phyloP scores from a whole-genome alignment of 2,113 vertebrate species.

The Syngnathus typhle region DNA sequence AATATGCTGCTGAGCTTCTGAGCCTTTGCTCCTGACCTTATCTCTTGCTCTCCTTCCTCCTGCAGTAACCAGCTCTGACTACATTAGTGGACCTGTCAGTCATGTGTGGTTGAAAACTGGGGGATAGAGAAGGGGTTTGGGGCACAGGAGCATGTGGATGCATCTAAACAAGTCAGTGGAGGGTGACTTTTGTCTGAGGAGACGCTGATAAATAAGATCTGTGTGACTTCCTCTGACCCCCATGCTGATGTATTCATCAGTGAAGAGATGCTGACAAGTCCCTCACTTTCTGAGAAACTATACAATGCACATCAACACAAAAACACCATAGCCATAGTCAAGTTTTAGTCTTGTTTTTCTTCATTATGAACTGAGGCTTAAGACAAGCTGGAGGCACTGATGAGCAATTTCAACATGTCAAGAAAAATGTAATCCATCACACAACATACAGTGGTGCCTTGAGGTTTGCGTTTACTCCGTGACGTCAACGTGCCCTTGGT shows the following conservation, averaged over 20 bases:
- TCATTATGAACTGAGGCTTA: background rate
- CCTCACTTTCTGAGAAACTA: conserved; percentile 5
- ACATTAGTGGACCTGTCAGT: conserved; percentile 57
- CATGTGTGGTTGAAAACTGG: conserved; percentile 24
- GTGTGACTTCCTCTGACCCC: conserved; percentile 34
- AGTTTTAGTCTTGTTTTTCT: background rate
- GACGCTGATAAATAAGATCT: conserved; percentile 52
- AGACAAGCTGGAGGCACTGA: background rate
- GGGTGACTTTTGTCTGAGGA: conserved; percentile 58
- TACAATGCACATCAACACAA: background rate
- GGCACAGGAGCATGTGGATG: conserved; percentile 4
- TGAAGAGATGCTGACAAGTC: conserved; percentile 30
- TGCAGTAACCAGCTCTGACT: conserved; percentile 49
- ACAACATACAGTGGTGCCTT: no score
- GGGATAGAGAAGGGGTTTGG: conserved; percentile 10
- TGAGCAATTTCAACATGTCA: background rate
- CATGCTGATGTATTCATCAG: conserved; percentile 40
- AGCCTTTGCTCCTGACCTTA: conserved; percentile 36
- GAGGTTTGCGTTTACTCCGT: no score
- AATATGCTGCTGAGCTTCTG: conserved; percentile 34
- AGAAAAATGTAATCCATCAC: background rate
- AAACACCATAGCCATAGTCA: background rate
- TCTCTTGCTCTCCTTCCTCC: conserved; percentile 20
- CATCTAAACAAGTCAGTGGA: conserved; percentile 35
- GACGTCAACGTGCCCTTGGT: no score